Conservation (phyloP, 2,888 invertebrate genomes). For the Diplazon laetatorius region DNA sequence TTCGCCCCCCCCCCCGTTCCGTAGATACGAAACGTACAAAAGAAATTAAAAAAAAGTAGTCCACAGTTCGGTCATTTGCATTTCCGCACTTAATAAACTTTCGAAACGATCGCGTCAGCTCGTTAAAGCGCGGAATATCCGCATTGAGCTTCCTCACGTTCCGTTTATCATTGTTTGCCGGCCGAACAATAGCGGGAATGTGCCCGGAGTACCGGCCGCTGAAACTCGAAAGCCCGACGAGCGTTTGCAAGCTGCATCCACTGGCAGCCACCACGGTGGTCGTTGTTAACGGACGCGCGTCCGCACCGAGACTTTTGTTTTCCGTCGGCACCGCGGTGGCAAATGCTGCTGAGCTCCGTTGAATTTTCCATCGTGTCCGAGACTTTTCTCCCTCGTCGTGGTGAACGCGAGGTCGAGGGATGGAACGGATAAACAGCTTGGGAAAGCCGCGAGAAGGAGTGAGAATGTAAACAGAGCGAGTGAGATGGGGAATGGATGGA, state of each 20-base stretch:
- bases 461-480: neutral
- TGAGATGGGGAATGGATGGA: neutral
- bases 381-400: neutral
- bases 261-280: neutral
- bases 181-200: conserved; percentile 46
- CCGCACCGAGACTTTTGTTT: conserved; percentile 20
- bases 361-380: conserved; percentile 1
- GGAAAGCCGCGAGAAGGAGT: no score
- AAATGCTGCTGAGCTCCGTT: neutral
- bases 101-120: conserved; percentile 32
- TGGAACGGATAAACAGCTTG: neutral
- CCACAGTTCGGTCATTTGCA: neutral
- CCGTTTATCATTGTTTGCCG: conserved; percentile 53
- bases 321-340: conserved; percentile 1
- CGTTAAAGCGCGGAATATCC: conserved; percentile 14
- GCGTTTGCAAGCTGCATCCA: neutral
- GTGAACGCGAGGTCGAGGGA: neutral
- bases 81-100: neutral
- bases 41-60: conserved; percentile 5
- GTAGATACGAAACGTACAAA: no score
- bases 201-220: neutral
- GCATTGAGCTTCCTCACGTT: conserved; percentile 9
- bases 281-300: neutral
- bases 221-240: neutral
- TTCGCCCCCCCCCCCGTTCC: no score